Percentiles rank a stretch among this genome's conserved stretches.
These are phyloP conservation scores for Gallinago media DNA, from an alignment of 2,113 vertebrate species.

Conservation along the genomic window DNA sequence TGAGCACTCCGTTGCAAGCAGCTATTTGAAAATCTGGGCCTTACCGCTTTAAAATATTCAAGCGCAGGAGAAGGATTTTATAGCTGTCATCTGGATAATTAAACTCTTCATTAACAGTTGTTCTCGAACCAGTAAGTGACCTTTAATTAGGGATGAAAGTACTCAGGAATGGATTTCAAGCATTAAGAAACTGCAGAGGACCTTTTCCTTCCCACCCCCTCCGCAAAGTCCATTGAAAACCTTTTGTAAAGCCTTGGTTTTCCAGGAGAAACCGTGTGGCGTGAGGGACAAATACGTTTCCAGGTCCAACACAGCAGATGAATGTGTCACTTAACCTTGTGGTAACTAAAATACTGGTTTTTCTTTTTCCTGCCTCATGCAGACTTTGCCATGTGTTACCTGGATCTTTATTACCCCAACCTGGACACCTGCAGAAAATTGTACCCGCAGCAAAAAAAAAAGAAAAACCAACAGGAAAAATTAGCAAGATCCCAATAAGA, in stretches of 20 bases:
- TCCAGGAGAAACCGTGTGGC: not conserved
- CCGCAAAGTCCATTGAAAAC: not conserved
- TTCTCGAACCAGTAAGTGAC: conserved; percentile 40
- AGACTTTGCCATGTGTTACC: not conserved
- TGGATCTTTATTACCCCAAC: not conserved
- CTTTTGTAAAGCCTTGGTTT: not conserved
- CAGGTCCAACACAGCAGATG: not conserved
- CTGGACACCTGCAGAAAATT: not conserved
- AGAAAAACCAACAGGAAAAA: not conserved
- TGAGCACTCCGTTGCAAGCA: not conserved
- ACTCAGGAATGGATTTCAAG: conserved; percentile 33
- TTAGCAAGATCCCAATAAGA: not conserved
- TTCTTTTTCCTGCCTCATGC: not conserved
- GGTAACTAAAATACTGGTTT: not conserved
- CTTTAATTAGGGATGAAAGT: conserved; percentile 57
- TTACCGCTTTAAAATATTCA: conserved; percentile 41
- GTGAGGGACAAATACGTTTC: not conserved
- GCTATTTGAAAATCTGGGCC: not conserved
- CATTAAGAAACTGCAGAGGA: not conserved
- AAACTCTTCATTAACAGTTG: conserved; percentile 59
- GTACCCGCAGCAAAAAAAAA: not conserved
- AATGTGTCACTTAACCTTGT: not conserved
- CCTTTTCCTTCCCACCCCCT: not conserved
- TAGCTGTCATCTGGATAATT: conserved; percentile 60
- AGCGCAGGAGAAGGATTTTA: conserved; percentile 18